These are phyloP conservation scores for Nasonia longicornis DNA, from an alignment of 1,140 invertebrate species.

Conservation along the genomic window DNA sequence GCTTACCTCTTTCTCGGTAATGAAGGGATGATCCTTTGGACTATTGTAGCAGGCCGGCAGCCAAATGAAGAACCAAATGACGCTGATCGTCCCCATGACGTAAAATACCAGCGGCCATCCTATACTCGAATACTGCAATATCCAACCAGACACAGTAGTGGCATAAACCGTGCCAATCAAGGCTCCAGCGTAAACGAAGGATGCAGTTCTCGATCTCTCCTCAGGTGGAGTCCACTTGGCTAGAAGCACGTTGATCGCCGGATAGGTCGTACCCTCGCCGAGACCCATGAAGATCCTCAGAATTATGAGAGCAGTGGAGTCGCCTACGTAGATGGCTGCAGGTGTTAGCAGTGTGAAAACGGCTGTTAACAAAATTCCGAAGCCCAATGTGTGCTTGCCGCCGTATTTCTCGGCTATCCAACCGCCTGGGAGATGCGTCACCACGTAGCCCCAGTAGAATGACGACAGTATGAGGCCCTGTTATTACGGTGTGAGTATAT, in stretches of 20 bases:
- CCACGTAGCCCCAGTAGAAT: conserved; percentile 18
- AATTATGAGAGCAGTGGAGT: conserved; percentile 74
- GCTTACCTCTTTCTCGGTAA: conserved; percentile 31
- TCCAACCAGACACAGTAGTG: conserved; percentile 78
- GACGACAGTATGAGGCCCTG: conserved; percentile 17
- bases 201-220: conserved; percentile 79
- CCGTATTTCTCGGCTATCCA: conserved; percentile 6
- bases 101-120: conserved; percentile 86
- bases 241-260: conserved; percentile 78
- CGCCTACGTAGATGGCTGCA: conserved; percentile 64
- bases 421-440: conserved; percentile 1
- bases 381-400: neutral
- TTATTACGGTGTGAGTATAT: conserved; percentile 44
- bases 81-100: conserved; percentile 81
- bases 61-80: conserved; percentile 82
- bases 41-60: conserved; percentile 79
- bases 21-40: conserved; percentile 80
- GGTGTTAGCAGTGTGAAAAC: conserved; percentile 1
- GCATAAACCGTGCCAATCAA: conserved; percentile 82
- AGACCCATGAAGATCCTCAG: conserved; percentile 78
- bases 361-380: neutral
- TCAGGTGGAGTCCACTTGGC: conserved; percentile 80
- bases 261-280: conserved; percentile 83
- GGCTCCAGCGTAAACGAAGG: conserved; percentile 79
- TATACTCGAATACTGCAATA: conserved; percentile 72